Percentiles rank a stretch among this genome's conserved stretches.
Evolutionary conservation across 2,888 invertebrate species (phyloP).

Genomic region (Eristalis pertinax): DNA sequence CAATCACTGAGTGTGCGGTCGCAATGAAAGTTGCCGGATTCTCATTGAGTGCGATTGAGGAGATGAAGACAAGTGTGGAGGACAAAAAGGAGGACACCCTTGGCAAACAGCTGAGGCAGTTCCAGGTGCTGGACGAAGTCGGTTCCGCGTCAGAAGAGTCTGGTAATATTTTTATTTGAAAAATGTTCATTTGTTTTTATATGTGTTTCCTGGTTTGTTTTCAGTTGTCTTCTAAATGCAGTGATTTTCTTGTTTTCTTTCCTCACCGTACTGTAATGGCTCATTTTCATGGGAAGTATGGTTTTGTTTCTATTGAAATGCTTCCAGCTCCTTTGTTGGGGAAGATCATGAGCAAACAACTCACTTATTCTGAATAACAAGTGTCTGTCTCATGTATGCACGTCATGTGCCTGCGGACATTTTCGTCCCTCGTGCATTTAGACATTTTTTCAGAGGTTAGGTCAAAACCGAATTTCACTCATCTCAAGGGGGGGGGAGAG

Average conservation of each 20-base stretch:
- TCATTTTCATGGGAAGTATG: too few species aligned
- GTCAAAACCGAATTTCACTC: too few species aligned
- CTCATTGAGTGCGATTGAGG: constrained; percentile 79
- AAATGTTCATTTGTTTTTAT: not conserved
- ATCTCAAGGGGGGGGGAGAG: too few species aligned
- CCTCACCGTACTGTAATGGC: too few species aligned
- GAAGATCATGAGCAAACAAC: too few species aligned
- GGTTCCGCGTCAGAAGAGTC: constrained; percentile 81
- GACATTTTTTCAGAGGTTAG: too few species aligned
- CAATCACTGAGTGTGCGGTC: constrained; percentile 73
- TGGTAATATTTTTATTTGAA: constrained; percentile 73
- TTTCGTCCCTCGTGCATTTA: too few species aligned
- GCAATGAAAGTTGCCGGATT: constrained; percentile 79
- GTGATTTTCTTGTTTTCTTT: not conserved
- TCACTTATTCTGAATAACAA: too few species aligned
- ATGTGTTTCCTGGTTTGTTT: not conserved
- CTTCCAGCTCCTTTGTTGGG: too few species aligned
- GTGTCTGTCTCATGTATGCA: too few species aligned
- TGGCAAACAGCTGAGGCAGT: constrained; percentile 83
- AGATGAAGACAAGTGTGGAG: constrained; percentile 78
- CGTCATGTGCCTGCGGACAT: too few species aligned
- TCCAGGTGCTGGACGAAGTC: constrained; percentile 86
- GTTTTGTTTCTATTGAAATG: too few species aligned
- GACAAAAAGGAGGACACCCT: constrained; percentile 75
- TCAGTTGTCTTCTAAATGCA: not conserved